Evolutionary conservation across 2,888 invertebrate genomes (phyloP).

Genomic region (Drosophila kuntzei): DNA sequence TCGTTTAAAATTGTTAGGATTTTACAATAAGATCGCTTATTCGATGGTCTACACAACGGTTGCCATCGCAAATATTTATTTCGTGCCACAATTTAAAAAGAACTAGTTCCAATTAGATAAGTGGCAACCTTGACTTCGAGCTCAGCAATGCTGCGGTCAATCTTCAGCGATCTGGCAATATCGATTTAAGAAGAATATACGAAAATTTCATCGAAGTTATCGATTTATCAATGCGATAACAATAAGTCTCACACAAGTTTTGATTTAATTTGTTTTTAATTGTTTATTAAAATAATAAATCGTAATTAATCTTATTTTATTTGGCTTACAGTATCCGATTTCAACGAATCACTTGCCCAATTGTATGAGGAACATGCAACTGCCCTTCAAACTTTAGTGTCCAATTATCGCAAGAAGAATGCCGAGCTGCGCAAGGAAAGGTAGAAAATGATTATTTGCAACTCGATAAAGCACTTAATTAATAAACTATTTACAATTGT

Average conservation of each 20-base stretch:
- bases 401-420: slow-evolving; percentile 94
- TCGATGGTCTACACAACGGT: background rate
- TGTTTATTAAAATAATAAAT: too few relatives aligned
- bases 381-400: slow-evolving; percentile 93
- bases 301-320: background rate
- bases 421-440: slow-evolving; percentile 94
- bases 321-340: slow-evolving; percentile 92
- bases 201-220: background rate
- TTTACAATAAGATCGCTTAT: background rate
- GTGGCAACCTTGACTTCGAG: background rate
- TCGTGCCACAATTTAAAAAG: background rate
- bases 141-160: too few relatives aligned
- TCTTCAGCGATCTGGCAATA: background rate
- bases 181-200: background rate
- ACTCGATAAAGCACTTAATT: slow-evolving; percentile 10
- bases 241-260: background rate
- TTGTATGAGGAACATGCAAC: slow-evolving; percentile 95
- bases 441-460: slow-evolving; percentile 84
- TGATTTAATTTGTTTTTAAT: background rate
- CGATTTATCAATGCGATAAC: background rate
- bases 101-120: background rate
- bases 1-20: slow-evolving; percentile 2
- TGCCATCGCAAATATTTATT: background rate
- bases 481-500: slow-evolving; percentile 4
- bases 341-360: slow-evolving; percentile 94